Conservation (phyloP, 37 sponge, comb jelly and placozoan species). For the Aplysina aerophoba region DNA sequence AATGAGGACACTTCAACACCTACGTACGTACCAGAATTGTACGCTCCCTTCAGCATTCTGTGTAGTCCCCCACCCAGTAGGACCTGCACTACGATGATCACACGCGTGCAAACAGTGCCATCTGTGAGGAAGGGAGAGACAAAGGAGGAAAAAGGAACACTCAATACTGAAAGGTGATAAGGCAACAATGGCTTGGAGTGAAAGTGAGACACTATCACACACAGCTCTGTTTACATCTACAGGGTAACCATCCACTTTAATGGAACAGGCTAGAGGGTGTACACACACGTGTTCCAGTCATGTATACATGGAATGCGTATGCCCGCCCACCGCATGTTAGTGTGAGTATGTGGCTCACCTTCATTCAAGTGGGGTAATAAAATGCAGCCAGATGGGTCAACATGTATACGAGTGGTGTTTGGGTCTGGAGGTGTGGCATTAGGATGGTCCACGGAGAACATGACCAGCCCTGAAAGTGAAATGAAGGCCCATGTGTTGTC, state of each 20-base stretch:
- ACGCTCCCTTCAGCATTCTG: constrained; percentile 89
- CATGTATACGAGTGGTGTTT: constrained; percentile 53
- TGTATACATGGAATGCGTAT: background rate
- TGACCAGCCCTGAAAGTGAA: constrained; percentile 67
- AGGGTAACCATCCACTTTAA: too few species aligned
- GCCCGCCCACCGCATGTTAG: background rate
- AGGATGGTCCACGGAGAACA: constrained; percentile 84
- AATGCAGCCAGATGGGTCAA: constrained; percentile 67
- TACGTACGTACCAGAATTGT: constrained; percentile 77
- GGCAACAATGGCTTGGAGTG: too few species aligned
- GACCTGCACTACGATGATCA: constrained; percentile 66
- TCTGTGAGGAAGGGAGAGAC: constrained; percentile 28
- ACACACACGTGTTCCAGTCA: too few species aligned
- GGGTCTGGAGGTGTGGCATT: constrained; percentile 52
- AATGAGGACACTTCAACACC: background rate
- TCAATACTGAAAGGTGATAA: too few species aligned
- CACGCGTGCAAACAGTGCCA: constrained; percentile 58
- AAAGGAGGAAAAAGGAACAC: background rate
- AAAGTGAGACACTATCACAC: too few species aligned
- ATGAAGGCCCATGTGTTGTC: too few species aligned
- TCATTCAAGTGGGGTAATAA: constrained; percentile 48
- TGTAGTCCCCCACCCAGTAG: constrained; percentile 80
- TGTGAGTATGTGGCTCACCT: constrained; percentile 42
- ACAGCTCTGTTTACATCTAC: too few species aligned
- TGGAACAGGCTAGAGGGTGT: too few species aligned